phyloP scores from a whole-genome alignment of 2,888 invertebrate species.

The Eledona agricola region DNA sequence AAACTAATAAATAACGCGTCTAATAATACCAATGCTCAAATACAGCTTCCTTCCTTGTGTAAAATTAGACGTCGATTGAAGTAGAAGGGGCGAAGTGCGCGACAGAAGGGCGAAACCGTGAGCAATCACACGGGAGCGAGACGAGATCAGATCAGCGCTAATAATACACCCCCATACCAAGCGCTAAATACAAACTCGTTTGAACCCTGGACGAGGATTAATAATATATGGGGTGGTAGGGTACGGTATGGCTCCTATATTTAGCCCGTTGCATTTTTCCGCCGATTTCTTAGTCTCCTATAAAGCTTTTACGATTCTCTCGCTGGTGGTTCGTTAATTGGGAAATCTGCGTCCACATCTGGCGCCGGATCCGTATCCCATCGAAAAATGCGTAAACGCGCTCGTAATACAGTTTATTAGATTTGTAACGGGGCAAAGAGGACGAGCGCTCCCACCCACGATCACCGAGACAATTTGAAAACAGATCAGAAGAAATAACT shows the following conservation, averaged over 20 bases:
- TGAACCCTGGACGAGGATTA: conserved; percentile 38
- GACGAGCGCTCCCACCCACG: conserved; percentile 10
- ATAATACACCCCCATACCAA: conserved; percentile 49
- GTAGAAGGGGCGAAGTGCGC: conserved; percentile 44
- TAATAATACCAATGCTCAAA: conserved; percentile 55
- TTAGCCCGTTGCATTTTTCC: too few species aligned
- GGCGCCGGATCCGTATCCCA: too few species aligned
- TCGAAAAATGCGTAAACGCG: too few species aligned
- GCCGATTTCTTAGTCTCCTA: too few species aligned
- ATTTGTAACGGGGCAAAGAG: conserved; percentile 10
- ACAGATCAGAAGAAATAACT: conserved; percentile 25
- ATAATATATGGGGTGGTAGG: conserved; percentile 38
- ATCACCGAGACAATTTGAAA: conserved; percentile 20
- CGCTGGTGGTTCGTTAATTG: too few species aligned
- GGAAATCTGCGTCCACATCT: too few species aligned
- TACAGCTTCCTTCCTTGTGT: conserved; percentile 55
- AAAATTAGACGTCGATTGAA: conserved; percentile 53
- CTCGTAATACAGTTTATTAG: conserved; percentile 16
- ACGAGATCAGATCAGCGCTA: conserved; percentile 47
- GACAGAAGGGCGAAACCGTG: conserved; percentile 47
- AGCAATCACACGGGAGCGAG: conserved; percentile 42
- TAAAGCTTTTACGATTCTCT: too few species aligned
- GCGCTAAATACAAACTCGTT: conserved; percentile 46
- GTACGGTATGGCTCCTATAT: conserved; percentile 28
- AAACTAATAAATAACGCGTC: conserved; percentile 58